Evolutionary conservation across 2,888 invertebrate species (phyloP).

Genomic region (Polydrusus cervinus): DNA sequence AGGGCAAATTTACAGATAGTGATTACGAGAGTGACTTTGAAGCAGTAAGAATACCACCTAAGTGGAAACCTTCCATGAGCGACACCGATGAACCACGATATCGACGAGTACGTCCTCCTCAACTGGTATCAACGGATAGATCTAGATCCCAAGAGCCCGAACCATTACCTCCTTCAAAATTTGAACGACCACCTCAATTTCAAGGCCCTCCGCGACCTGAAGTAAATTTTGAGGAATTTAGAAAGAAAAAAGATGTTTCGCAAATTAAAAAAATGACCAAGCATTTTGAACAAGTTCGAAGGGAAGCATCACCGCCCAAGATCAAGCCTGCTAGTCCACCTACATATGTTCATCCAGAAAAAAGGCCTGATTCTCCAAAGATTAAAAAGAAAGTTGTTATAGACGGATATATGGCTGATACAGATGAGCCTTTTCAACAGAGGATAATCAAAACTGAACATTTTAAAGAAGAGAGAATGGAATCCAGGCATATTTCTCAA

Average conservation of each 20-base stretch:
- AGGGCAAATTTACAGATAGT: conserved; percentile 76
- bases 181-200: conserved; percentile 73
- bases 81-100: conserved; percentile 78
- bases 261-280: conserved; percentile 65
- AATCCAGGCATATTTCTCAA: conserved; percentile 65
- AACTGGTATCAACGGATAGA: conserved; percentile 70
- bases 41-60: conserved; percentile 69
- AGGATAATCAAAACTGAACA: conserved; percentile 64
- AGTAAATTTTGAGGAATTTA: conserved; percentile 65
- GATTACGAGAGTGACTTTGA: conserved; percentile 82
- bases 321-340: conserved; percentile 71
- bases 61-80: conserved; percentile 78
- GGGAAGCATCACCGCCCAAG: conserved; percentile 62
- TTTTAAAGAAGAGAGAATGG: conserved; percentile 64
- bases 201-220: conserved; percentile 69
- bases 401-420: conserved; percentile 82
- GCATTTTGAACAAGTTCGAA: conserved; percentile 63
- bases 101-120: conserved; percentile 74
- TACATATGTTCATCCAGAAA: conserved; percentile 66
- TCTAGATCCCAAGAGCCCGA: conserved; percentile 76
- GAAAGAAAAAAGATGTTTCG: conserved; percentile 61
- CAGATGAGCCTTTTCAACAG: conserved; percentile 76
- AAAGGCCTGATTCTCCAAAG: conserved; percentile 73
- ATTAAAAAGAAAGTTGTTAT: conserved; percentile 72
- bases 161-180: conserved; percentile 74